Conservation (phyloP, 1,140 invertebrate species). For the Papilio glaucus region DNA sequence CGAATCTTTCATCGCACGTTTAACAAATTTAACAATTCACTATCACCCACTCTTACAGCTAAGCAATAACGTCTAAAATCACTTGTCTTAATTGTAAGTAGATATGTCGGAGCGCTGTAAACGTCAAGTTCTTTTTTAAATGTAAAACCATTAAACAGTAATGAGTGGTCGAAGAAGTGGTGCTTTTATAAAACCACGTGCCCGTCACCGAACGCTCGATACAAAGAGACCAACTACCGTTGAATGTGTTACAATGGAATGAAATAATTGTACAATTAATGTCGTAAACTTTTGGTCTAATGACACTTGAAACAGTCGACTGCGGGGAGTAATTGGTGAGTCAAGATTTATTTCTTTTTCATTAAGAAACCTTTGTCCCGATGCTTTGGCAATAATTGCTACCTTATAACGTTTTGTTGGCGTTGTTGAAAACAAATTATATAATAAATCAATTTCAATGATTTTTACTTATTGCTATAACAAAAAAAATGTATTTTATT, state of each 20-base stretch:
- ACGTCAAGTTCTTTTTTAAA: slow-evolving; percentile 72
- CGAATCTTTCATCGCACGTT: slow-evolving; percentile 65
- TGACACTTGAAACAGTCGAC: slow-evolving; percentile 70
- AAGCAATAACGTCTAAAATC: slow-evolving; percentile 38
- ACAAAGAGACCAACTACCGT: slow-evolving; percentile 79
- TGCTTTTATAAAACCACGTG: slow-evolving; percentile 76
- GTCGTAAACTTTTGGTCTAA: slow-evolving; percentile 62
- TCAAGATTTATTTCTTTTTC: slow-evolving; percentile 61
- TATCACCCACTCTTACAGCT: slow-evolving; percentile 17
- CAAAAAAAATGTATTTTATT: slow-evolving; percentile 1
- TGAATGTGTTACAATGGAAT: slow-evolving; percentile 73
- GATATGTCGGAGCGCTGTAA: slow-evolving; percentile 50
- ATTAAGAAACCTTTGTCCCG: slow-evolving; percentile 56
- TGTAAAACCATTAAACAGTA: slow-evolving; percentile 78
- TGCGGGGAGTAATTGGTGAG: slow-evolving; percentile 64
- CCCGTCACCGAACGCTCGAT: slow-evolving; percentile 60
- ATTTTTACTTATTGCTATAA: slow-evolving; percentile 36
- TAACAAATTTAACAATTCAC: slow-evolving; percentile 40
- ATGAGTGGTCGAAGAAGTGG: slow-evolving; percentile 77
- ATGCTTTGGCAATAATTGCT: slow-evolving; percentile 54
- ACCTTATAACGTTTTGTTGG: slow-evolving; percentile 41
- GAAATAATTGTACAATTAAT: slow-evolving; percentile 82
- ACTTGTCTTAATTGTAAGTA: background rate
- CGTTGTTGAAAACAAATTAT: slow-evolving; percentile 24
- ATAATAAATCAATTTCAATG: slow-evolving; percentile 41